These are phyloP conservation scores for Cyclargus thomasi DNA, from an alignment of 1,140 invertebrate species.

Conservation along the genomic window DNA sequence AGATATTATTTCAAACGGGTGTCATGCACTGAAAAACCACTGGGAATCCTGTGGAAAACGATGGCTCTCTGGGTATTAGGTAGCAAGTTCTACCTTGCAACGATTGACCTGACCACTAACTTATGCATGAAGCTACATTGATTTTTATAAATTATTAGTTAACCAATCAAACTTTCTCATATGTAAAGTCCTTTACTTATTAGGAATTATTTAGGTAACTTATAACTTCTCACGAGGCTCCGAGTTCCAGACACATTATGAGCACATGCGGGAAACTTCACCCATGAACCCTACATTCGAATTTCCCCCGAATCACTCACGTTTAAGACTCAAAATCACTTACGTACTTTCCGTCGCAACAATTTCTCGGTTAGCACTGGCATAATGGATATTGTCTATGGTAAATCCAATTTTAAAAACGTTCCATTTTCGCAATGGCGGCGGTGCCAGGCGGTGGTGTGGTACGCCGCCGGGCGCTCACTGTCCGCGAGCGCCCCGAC, in stretches of 20 bases:
- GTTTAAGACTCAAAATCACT: constrained; percentile 37
- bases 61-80: no score
- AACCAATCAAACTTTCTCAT: no score
- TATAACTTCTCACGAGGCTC: background rate
- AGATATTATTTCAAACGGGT: no score
- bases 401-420: constrained; percentile 14
- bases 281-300: background rate
- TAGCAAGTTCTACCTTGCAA: no score
- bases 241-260: background rate
- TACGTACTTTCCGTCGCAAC: constrained; percentile 47
- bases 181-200: background rate
- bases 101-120: no score
- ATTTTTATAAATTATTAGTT: no score
- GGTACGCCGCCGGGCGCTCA: constrained; percentile 60
- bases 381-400: constrained; percentile 36
- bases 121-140: no score
- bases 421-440: constrained; percentile 43
- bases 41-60: no score
- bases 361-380: constrained; percentile 55
- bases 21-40: no score
- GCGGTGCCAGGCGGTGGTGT: constrained; percentile 56
- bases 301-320: background rate
- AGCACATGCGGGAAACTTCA: background rate
- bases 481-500: constrained; percentile 51
- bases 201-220: background rate